Evolutionary conservation across 2,797 vertebrate genomes (phyloP).

Genomic region (Paguma larvata): DNA sequence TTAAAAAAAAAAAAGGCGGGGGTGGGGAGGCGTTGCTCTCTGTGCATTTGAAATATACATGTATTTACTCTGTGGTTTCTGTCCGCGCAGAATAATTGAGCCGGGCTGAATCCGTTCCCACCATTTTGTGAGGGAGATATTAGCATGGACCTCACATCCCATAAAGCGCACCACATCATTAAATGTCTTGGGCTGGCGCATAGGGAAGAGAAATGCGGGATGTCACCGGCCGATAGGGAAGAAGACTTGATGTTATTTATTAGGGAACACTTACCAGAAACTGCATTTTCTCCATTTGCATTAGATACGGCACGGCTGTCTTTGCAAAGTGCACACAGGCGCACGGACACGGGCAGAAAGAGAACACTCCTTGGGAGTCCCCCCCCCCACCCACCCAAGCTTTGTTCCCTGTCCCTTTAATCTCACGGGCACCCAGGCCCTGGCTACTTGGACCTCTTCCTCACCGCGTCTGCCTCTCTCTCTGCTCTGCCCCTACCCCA

Average conservation of each 20-base stretch:
- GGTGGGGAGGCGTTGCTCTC: neutral
- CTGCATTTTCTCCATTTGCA: slow-evolving; percentile 88
- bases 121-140: slow-evolving; percentile 85
- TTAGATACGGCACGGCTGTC: slow-evolving; percentile 65
- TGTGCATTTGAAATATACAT: neutral
- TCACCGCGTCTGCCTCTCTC: neutral
- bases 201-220: slow-evolving; percentile 87
- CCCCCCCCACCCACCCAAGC: accelerated
- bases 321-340: slow-evolving; percentile 7
- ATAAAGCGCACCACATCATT: slow-evolving; percentile 88
- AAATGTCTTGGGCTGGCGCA: slow-evolving; percentile 88
- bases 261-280: slow-evolving; percentile 88
- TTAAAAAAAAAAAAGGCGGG: neutral
- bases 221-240: slow-evolving; percentile 88
- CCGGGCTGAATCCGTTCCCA: slow-evolving; percentile 72
- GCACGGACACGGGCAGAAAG: neutral
- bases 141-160: slow-evolving; percentile 88
- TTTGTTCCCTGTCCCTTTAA: neutral
- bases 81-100: slow-evolving; percentile 20
- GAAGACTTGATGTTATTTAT: slow-evolving; percentile 89
- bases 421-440: neutral
- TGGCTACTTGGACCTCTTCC: neutral
- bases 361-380: accelerated
- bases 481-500: neutral
- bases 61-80: slow-evolving; percentile 9